Conservation (phyloP, 64 coral and sea anemone species). For the Montipora efflorescens region DNA sequence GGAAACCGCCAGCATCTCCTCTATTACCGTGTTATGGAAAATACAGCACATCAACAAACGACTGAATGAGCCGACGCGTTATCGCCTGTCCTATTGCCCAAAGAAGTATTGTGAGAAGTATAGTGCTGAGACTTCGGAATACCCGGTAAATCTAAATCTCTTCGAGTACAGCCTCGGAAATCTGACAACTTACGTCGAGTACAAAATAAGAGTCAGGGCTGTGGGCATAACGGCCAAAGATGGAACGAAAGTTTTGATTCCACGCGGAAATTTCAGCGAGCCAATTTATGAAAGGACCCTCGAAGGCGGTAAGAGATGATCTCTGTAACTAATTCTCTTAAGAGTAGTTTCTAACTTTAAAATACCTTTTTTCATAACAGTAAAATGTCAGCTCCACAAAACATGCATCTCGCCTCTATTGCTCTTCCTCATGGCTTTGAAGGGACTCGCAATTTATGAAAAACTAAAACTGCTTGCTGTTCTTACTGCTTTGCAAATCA, state of each 20-base stretch:
- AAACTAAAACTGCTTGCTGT: no score
- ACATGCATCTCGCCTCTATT: no score
- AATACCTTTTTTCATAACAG: no score
- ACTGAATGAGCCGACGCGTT: background rate
- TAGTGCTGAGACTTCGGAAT: no score
- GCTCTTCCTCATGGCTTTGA: no score
- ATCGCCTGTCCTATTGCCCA: background rate
- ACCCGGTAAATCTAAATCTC: no score
- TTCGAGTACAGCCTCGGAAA: background rate
- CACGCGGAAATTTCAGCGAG: background rate
- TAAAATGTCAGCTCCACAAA: no score
- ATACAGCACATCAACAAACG: background rate
- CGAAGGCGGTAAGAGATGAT: background rate
- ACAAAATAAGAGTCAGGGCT: background rate
- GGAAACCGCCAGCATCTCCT: fast-evolving
- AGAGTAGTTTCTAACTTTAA: no score
- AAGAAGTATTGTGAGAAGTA: background rate
- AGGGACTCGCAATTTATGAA: no score
- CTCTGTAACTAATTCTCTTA: no score
- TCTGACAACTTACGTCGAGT: background rate
- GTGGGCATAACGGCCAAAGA: background rate
- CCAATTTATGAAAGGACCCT: background rate
- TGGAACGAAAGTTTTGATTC: background rate
- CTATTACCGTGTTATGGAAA: background rate
- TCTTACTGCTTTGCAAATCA: no score